Base-by-base conservation (phyloP, 2,888 invertebrate genomes). In the Tetramorium bicarinatum region DNA sequence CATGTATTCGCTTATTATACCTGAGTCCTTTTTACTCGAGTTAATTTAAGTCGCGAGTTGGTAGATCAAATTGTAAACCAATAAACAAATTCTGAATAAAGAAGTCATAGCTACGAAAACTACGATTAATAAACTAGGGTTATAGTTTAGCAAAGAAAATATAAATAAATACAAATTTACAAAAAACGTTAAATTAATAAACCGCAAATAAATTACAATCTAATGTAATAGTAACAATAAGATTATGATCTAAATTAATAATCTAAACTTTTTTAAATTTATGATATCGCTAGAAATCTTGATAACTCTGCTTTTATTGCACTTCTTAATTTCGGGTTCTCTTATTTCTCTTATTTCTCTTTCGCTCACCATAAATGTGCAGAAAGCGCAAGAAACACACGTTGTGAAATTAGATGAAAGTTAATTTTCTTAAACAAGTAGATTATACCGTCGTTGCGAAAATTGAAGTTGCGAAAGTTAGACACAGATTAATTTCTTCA, bases 361-460 rank as follows among this genome's bases (percentile, higher is more conserved):
- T 13, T 64, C 18, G 3, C 9, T 59, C 18, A 41, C 15, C 18
- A 38, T 41, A 41, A 41, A 41, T 64, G 34, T 56, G 15, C 56
- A 72, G 38, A 21, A 71, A 38, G 34, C 59, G 59, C 38, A 72
- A 72, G 61, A 72, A 59, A 18, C 15, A 2, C 6, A 8, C 69
- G 11, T 74, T 74, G 29, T 74, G 62, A 74, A 74, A 62, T 44
- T 62, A 15, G 18, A 74, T 3, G 62, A 62, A 44, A n/a, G 41
- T 47, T 29, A 72, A 41, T 72, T 25, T 59, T 59, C 59, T 59
- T 38, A 74, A 74, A 29, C 15, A 62, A 74, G 29, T 29, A 74
- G n/a, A 44, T 74, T 74, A 25, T 1, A 62, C 18, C 18, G 18
- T 2, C 13, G 0, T 69, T 69, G 13, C 25, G 9, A 52, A 76